Percentiles rank a stretch among this genome's conserved stretches.
These are phyloP conservation scores for Steinernema feltiae DNA, from an alignment of 1,140 invertebrate species.

Conservation along the genomic window DNA sequence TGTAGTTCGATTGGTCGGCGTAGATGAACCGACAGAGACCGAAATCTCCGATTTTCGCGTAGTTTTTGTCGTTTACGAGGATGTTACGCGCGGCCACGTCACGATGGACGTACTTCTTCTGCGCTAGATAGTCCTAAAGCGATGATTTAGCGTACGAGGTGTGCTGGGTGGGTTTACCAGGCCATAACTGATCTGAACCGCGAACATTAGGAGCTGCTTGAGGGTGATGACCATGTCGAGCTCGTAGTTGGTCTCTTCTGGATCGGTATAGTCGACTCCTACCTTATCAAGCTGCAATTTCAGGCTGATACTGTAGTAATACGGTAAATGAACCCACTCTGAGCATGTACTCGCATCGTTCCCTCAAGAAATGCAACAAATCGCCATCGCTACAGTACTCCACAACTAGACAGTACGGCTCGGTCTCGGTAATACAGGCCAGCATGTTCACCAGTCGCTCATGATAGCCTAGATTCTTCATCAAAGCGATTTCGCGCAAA, in stretches of 20 bases:
- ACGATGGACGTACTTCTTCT: conserved; percentile 61
- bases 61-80: conserved; percentile 59
- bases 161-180: conserved; percentile 40
- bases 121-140: conserved; percentile 60
- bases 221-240: conserved; percentile 54
- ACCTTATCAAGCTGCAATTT: conserved; percentile 51
- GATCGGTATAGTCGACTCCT: conserved; percentile 48
- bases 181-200: conserved; percentile 57
- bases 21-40: conserved; percentile 61
- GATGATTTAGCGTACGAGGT: conserved; percentile 13
- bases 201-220: conserved; percentile 54
- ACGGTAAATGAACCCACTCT: conserved; percentile 45
- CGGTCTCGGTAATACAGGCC: conserved; percentile 60
- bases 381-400: conserved; percentile 61
- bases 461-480: conserved; percentile 61
- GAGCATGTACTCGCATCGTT: conserved; percentile 53
- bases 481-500: conserved; percentile 60
- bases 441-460: conserved; percentile 61
- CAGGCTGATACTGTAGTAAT: too few species aligned
- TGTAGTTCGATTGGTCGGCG: conserved; percentile 60
- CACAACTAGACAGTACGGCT: conserved; percentile 61
- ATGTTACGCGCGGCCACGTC: conserved; percentile 62
- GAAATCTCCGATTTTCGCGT: conserved; percentile 57
- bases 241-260: conserved; percentile 44
- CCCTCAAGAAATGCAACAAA: conserved; percentile 59